phyloP scores from a whole-genome alignment of 92 coral and sea anemone species.

The Isaurus tuberculatus region DNA sequence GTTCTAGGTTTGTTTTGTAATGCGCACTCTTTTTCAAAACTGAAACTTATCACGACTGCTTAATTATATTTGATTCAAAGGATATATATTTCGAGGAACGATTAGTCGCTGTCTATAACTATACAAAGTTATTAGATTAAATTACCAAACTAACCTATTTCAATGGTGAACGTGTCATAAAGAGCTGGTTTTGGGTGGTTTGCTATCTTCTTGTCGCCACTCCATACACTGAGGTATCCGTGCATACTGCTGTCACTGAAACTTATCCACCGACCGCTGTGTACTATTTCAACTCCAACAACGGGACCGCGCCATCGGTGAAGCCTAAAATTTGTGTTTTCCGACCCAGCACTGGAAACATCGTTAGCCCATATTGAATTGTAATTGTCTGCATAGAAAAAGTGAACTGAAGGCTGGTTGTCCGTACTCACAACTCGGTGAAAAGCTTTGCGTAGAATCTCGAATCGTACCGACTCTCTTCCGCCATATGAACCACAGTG shows the following conservation, averaged over 20 bases:
- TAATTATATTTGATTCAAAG: too few species aligned
- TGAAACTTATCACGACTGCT: too few species aligned
- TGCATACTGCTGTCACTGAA: slow-evolving; percentile 48
- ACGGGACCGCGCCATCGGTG: slow-evolving; percentile 64
- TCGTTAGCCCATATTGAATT: slow-evolving; percentile 5
- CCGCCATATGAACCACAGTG: slow-evolving; percentile 48
- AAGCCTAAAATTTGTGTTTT: slow-evolving; percentile 44
- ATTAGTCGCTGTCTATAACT: too few species aligned
- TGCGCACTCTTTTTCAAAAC: too few species aligned
- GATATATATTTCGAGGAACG: too few species aligned
- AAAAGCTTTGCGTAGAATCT: slow-evolving; percentile 39
- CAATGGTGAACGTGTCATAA: slow-evolving; percentile 55
- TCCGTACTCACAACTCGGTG: not conserved
- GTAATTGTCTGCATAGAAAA: slow-evolving; percentile 49
- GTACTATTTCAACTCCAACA: slow-evolving; percentile 46
- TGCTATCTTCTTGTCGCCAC: not conserved
- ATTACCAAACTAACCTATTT: slow-evolving; percentile 39
- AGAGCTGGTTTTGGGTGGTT: slow-evolving; percentile 38
- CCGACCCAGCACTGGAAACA: not conserved
- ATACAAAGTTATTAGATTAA: not conserved
- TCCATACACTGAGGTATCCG: slow-evolving; percentile 34
- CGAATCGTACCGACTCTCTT: slow-evolving; percentile 55
- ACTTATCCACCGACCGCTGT: slow-evolving; percentile 51
- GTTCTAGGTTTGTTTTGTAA: too few species aligned
- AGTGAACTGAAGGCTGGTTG: slow-evolving; percentile 61